Evolutionary conservation across 2,113 vertebrate species (phyloP).

Genomic region (Casuarius casuarius): DNA sequence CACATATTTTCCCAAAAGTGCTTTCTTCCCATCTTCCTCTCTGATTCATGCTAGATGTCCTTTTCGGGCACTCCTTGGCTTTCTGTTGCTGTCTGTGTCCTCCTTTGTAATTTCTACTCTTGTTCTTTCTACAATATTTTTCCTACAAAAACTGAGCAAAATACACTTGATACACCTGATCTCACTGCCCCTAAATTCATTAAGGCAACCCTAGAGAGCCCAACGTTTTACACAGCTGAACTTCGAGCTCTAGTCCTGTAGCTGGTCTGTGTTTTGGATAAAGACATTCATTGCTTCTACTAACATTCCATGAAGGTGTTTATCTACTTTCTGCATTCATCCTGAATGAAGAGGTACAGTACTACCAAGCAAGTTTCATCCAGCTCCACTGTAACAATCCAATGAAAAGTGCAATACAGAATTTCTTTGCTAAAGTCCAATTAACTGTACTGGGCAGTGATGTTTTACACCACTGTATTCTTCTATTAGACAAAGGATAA

Average conservation of each 20-base stretch:
- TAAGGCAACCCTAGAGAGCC: neutral
- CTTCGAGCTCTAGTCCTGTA: neutral
- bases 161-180: neutral
- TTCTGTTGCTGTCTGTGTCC: no score
- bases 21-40: no score
- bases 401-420: neutral
- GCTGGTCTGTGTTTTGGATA: neutral
- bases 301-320: neutral
- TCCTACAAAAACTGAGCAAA: neutral
- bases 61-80: no score
- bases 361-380: neutral
- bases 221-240: neutral
- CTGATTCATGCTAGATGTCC: no score
- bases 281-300: neutral
- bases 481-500: constrained; percentile 20
- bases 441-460: neutral
- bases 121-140: neutral
- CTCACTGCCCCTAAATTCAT: neutral
- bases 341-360: neutral
- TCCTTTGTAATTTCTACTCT: neutral
- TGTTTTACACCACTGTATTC: neutral
- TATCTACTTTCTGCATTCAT: neutral
- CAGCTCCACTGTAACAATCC: neutral
- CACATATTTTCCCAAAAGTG: no score
- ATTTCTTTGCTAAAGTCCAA: neutral